A percentile compares a stretch with the other conserved stretches of the same genome.
Conservation (phyloP, 2,113 vertebrate species). For the Sisor rabdophorus region DNA sequence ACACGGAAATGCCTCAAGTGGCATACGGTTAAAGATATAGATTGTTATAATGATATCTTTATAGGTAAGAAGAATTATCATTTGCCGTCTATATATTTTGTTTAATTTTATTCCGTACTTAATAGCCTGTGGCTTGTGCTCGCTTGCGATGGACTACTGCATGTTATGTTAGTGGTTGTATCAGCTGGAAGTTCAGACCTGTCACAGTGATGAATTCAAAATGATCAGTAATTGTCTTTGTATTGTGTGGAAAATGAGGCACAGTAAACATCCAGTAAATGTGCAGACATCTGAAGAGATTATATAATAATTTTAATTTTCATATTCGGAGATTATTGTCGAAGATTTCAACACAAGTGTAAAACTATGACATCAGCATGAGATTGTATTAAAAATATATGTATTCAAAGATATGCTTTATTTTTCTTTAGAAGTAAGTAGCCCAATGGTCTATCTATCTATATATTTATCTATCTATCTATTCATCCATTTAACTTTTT, state of each 20-base stretch:
- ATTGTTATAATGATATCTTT: background rate
- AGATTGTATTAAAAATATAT: slow-evolving; percentile 22
- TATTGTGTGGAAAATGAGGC: slow-evolving; percentile 10
- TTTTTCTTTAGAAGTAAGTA: background rate
- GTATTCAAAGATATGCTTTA: slow-evolving; percentile 15
- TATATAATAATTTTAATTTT: background rate
- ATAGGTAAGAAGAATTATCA: slow-evolving; percentile 1
- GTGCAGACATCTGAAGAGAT: slow-evolving; percentile 4
- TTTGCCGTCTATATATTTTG: slow-evolving; percentile 35
- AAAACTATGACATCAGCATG: slow-evolving; percentile 15
- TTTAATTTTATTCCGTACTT: slow-evolving; percentile 14
- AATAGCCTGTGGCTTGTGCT: slow-evolving; percentile 32
- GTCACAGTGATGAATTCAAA: slow-evolving; percentile 43
- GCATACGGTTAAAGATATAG: slow-evolving; percentile 6
- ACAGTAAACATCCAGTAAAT: background rate
- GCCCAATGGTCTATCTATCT: too few species aligned
- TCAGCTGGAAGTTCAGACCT: slow-evolving; percentile 45
- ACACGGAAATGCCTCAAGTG: slow-evolving; percentile 28
- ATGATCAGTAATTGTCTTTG: slow-evolving; percentile 30
- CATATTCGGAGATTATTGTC: background rate
- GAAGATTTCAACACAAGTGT: slow-evolving; percentile 3
- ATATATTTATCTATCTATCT: too few species aligned
- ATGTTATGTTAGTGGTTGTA: slow-evolving; percentile 56
- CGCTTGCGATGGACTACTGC: slow-evolving; percentile 48
- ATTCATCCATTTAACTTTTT: too few species aligned